Percentiles rank a stretch among this genome's conserved stretches.
These are phyloP conservation scores for Micromussa lordhowensis DNA, from an alignment of 92 coral and sea anemone species.

Conservation along the genomic window DNA sequence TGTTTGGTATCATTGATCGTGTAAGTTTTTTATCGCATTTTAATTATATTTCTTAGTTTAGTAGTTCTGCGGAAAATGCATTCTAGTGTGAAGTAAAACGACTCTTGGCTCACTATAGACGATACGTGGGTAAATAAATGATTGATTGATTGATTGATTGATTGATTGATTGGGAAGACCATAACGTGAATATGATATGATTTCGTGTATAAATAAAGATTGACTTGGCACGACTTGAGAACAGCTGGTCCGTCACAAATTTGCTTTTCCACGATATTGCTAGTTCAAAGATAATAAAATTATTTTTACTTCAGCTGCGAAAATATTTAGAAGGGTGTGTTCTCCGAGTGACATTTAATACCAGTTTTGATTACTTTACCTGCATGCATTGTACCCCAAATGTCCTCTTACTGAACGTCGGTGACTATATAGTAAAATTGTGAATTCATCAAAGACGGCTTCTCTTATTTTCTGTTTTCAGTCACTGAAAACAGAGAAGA, in stretches of 20 bases:
- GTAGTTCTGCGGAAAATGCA: too few relatives aligned
- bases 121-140: too few relatives aligned
- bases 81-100: too few relatives aligned
- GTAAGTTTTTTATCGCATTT: too few relatives aligned
- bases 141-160: too few relatives aligned
- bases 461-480: background rate
- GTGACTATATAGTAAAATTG: background rate
- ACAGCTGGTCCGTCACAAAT: background rate
- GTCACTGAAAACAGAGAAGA: background rate
- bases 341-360: background rate
- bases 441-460: background rate
- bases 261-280: background rate
- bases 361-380: background rate
- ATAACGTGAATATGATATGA: too few relatives aligned
- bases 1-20: too few relatives aligned
- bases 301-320: background rate
- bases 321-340: background rate
- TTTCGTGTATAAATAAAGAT: too few relatives aligned
- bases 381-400: background rate
- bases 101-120: too few relatives aligned
- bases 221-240: background rate
- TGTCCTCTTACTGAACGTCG: background rate
- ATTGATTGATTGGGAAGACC: too few relatives aligned
- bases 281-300: background rate
- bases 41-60: too few relatives aligned